Conservation (phyloP, 1,140 invertebrate genomes). For the Brachionus rubens region DNA sequence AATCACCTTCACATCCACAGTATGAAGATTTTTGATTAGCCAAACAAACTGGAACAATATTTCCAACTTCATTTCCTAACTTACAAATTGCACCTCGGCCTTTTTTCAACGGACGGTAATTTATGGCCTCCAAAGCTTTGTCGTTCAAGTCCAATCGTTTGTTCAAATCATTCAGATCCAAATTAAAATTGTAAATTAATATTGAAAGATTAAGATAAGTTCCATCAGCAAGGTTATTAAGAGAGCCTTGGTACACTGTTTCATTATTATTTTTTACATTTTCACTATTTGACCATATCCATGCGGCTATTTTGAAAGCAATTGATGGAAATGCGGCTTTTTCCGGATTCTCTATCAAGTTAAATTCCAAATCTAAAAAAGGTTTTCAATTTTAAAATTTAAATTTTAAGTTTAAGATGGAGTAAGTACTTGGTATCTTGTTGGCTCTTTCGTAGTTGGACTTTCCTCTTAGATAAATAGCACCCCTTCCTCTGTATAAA, state of each 20-base stretch:
- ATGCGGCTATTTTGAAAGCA: slow-evolving; percentile 1
- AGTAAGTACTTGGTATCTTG: too few relatives aligned
- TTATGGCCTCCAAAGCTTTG: not conserved
- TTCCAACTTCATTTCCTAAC: not conserved
- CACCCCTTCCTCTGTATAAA: slow-evolving; percentile 9
- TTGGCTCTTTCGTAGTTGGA: not conserved
- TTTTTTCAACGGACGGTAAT: not conserved
- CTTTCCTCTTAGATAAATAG: slow-evolving; percentile 15
- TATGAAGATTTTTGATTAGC: too few relatives aligned
- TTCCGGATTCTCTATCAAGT: not conserved
- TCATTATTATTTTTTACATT: not conserved
- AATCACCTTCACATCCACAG: too few relatives aligned
- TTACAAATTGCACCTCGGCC: not conserved
- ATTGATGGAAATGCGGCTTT: slow-evolving; percentile 9
- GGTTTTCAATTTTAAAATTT: too few relatives aligned
- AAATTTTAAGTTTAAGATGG: too few relatives aligned
- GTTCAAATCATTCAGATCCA: not conserved
- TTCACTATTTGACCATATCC: slow-evolving; percentile 1
- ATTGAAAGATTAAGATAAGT: not conserved
- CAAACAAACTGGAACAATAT: not conserved
- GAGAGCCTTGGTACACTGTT: not conserved
- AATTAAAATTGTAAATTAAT: not conserved
- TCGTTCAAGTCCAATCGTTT: not conserved
- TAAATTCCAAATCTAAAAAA: not conserved
- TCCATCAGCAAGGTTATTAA: not conserved